Conservation (phyloP, 35 echinoderm and acorn worm species). For the Diadema setosum region DNA sequence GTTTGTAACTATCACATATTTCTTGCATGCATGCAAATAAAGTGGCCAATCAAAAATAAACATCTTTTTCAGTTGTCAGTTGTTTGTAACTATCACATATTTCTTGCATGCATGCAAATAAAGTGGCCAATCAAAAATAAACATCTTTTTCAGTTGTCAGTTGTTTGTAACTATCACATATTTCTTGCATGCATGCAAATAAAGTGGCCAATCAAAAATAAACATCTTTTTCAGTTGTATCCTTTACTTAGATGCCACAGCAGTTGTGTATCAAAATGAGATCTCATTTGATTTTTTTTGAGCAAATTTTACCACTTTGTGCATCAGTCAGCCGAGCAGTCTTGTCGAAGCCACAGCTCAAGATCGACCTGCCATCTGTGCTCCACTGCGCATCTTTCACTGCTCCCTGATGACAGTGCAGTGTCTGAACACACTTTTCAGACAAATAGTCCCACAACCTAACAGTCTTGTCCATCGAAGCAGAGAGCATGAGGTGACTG, state of each 20-base stretch:
- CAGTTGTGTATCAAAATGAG: not conserved
- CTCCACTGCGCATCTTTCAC: slow-evolving; percentile 88
- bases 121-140: too few relatives aligned
- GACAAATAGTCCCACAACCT: slow-evolving; percentile 77
- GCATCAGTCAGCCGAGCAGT: slow-evolving; percentile 76
- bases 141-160: too few relatives aligned
- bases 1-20: too few relatives aligned
- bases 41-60: too few relatives aligned
- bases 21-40: too few relatives aligned
- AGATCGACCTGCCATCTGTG: slow-evolving; percentile 43
- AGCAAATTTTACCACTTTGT: slow-evolving; percentile 65
- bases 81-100: too few relatives aligned
- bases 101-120: too few relatives aligned
- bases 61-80: too few relatives aligned
- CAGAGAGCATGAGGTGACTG: slow-evolving; percentile 79
- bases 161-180: too few relatives aligned
- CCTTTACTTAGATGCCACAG: not conserved
- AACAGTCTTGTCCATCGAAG: slow-evolving; percentile 77
- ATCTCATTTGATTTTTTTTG: not conserved
- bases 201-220: too few relatives aligned
- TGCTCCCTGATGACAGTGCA: slow-evolving; percentile 63
- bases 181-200: too few relatives aligned
- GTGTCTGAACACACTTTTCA: slow-evolving; percentile 55
- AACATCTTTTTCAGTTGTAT: too few relatives aligned
- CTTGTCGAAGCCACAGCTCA: slow-evolving; percentile 97